These are phyloP conservation scores for Epinephelus lanceolatus DNA, from an alignment of 2,113 vertebrate species.

Conservation along the genomic window DNA sequence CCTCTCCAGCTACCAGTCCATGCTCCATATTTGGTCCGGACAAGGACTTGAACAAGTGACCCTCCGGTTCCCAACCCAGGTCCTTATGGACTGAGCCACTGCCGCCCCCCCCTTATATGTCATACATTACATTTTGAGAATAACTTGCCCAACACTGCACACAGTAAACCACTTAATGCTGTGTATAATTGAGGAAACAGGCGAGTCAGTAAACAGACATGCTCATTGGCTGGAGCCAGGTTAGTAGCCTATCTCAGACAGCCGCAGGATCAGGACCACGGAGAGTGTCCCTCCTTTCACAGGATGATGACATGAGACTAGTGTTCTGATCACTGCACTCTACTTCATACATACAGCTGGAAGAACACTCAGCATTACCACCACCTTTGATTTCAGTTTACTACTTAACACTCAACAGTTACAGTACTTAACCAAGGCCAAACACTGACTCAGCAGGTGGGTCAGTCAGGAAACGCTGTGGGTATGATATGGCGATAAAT, in stretches of 20 bases:
- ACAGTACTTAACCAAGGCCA: background rate
- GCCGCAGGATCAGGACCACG: constrained; percentile 2
- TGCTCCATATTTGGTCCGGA: too few relatives aligned
- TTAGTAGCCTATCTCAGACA: background rate
- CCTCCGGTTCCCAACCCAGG: too few relatives aligned
- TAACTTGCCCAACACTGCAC: too few relatives aligned
- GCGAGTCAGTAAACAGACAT: background rate
- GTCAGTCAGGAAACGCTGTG: background rate
- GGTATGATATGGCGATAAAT: background rate
- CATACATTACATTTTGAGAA: too few relatives aligned
- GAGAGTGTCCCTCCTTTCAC: constrained; percentile 22
- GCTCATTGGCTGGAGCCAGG: constrained; percentile 20
- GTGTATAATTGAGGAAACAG: background rate
- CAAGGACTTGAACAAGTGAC: too few relatives aligned
- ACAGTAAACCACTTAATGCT: too few relatives aligned
- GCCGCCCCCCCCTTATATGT: too few relatives aligned
- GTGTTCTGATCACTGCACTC: background rate
- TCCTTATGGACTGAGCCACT: too few relatives aligned
- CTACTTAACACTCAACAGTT: too few relatives aligned
- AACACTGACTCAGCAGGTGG: background rate
- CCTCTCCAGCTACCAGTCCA: too few relatives aligned
- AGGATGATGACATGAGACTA: background rate
- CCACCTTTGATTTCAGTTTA: background rate
- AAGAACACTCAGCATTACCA: background rate
- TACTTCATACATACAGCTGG: background rate